A percentile compares a stretch with the other conserved stretches of the same genome.
These are phyloP conservation scores for Epinotia demarniana DNA, from an alignment of 2,888 invertebrate species.

Conservation along the genomic window DNA sequence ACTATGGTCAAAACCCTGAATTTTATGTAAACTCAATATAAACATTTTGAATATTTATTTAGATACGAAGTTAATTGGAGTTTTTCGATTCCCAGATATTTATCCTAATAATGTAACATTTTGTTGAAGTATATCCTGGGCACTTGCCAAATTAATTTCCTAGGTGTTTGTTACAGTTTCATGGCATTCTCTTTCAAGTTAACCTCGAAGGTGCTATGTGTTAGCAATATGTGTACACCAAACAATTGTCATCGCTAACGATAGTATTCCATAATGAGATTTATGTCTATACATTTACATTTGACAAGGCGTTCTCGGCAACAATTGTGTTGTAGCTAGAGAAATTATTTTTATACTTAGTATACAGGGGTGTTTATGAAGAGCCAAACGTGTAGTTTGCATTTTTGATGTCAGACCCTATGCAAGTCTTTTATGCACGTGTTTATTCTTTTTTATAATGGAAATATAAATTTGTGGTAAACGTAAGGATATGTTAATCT, in stretches of 20 bases:
- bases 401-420: slow-evolving; percentile 40
- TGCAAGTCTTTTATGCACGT: slow-evolving; percentile 41
- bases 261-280: slow-evolving; percentile 40
- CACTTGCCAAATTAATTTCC: slow-evolving; percentile 33
- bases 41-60: slow-evolving; percentile 11
- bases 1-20: neutral
- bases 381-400: slow-evolving; percentile 38
- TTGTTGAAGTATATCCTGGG: slow-evolving; percentile 16
- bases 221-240: slow-evolving; percentile 41
- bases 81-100: slow-evolving; percentile 14
- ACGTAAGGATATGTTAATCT: slow-evolving; percentile 42
- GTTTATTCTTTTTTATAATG: slow-evolving; percentile 43
- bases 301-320: slow-evolving; percentile 40
- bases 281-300: slow-evolving; percentile 39
- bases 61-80: slow-evolving; percentile 16
- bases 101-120: slow-evolving; percentile 8
- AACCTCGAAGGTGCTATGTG: slow-evolving; percentile 42
- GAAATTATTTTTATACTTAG: slow-evolving; percentile 46
- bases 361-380: slow-evolving; percentile 39
- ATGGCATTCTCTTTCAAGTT: slow-evolving; percentile 37
- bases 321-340: slow-evolving; percentile 43
- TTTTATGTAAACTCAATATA: slow-evolving; percentile 6
- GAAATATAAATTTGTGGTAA: slow-evolving; percentile 40
- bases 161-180: slow-evolving; percentile 46
- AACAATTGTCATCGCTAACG: slow-evolving; percentile 26